Evolutionary conservation across 1,140 invertebrate species (phyloP).

Genomic region (Agrilus planipennis): DNA sequence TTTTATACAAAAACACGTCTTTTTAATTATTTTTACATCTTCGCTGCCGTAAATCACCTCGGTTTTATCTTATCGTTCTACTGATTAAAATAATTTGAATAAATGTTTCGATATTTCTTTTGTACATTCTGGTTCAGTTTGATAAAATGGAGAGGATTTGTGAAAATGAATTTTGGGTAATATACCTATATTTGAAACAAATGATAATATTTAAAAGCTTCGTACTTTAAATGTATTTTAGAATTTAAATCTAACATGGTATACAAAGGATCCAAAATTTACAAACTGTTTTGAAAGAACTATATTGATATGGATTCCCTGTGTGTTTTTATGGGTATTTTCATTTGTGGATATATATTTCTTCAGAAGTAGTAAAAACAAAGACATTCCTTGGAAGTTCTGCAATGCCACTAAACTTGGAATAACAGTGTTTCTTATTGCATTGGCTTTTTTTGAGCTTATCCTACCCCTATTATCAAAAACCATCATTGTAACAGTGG

Average conservation of each 20-base stretch:
- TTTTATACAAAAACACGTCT: too few relatives aligned
- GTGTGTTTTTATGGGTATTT: constrained; percentile 66
- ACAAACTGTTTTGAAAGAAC: constrained; percentile 79
- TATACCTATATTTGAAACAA: too few relatives aligned
- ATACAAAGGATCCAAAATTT: constrained; percentile 64
- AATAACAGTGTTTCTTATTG: constrained; percentile 35
- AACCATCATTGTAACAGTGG: constrained; percentile 49
- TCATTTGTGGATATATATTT: constrained; percentile 62
- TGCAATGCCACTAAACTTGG: constrained; percentile 65
- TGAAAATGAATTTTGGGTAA: too few relatives aligned
- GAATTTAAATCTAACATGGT: constrained; percentile 62
- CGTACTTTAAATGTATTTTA: too few relatives aligned
- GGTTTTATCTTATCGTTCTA: too few relatives aligned
- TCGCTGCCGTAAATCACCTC: too few relatives aligned
- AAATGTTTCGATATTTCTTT: too few relatives aligned
- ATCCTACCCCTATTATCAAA: constrained; percentile 39
- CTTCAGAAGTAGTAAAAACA: constrained; percentile 56
- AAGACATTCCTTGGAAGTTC: constrained; percentile 65
- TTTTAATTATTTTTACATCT: too few relatives aligned
- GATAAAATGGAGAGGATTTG: too few relatives aligned
- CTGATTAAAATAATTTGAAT: too few relatives aligned
- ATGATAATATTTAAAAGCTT: too few relatives aligned
- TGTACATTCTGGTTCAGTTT: too few relatives aligned
- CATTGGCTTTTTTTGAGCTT: background rate
- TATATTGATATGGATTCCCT: constrained; percentile 71